Base-by-base conservation (phyloP, 2,113 vertebrate genomes). In the Neoarius graeffei region DNA sequence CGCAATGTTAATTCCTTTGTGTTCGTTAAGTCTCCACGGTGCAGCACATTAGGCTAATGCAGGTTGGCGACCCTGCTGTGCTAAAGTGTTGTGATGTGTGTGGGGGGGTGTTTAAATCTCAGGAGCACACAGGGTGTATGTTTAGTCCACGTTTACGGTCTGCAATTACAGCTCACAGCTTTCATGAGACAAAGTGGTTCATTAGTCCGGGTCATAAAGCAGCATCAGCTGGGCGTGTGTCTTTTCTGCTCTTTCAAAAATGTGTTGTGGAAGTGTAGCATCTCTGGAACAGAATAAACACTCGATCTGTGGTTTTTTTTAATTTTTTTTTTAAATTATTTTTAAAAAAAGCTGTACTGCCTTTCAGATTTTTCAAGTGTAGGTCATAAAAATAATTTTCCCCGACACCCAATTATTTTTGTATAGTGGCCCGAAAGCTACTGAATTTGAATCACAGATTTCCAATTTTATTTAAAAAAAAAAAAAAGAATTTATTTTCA, bases 141-240 rank as follows among this genome's bases (percentile, higher is more conserved):
- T 88, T 89, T 91, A 81, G 79, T 88, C 85, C 76, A 89, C 94
- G 93, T 94, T 95, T 94, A 93, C 85, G 64, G 90, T 81, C 85
- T 52, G 86, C 85, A 89, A 88, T 92, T 87, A 77, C 83, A 81
- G 85, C 76, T 14, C 62, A 4, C 50, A 35, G 74, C 85, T 88
- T 90, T 88, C 81, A 88, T 84, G 91, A 93, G 92, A 84, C 91
- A 88, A 85, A 91, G 89, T 94, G 94, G 94, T 96, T 94, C 95
- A 95, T 95, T 94, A 93, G 91, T 42, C 57, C 81, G 92, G 95
- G 93, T 95, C 91, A 94, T 90, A 86, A 90, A 77, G 88, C 92
- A 93, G 93, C 93, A 91, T 92, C 84, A 89, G 52, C 73, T 88
- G 73, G 30, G 14, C 8, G 20, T 23, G 15, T 59, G 9, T 62